Evolutionary conservation across 2,113 vertebrate species (phyloP), one percentile per base, ranked within the genome.

Genomic region (Elanoides forficatus): DNA sequence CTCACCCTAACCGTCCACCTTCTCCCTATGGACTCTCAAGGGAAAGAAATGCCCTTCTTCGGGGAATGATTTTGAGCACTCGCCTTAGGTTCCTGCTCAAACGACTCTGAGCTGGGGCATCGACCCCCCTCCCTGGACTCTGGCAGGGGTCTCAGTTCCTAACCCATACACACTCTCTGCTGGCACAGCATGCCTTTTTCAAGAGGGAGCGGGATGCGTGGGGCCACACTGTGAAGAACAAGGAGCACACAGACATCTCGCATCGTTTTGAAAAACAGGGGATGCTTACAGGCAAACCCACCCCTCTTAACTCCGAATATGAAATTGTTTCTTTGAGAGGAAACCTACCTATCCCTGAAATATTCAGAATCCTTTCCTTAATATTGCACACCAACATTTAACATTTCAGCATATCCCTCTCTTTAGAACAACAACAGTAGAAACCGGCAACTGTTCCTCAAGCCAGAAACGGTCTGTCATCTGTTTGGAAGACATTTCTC

Each of bases 181-280:
- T 65, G 56, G 18, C 71, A 32, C 11, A 66, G 21, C 29, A 42
- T 0, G 0, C 15, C 11, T 32, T 48, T 65, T 34, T 25, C 52
- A 45, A 45, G 47, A 16, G 42, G 17, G 52, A 38, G 23, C 0
- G 7, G 52, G 30, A 30, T 43, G 32, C 0, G 0, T 23, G 40
- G 50, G 27, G n/a, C 22, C 12, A 53, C 34, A 10, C 26, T 20
- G 4, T 18, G 34, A 36, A 56, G n/a, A 52, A 52, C 10, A 26
- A 2, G 27, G 45, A 52, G 9, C 30, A 42, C 22, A 29, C 10
- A 19, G 22, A 20, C 23, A 53, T 12, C 66, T 47, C 58, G 43
- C 27, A n/a, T 47, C 7, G 16, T 68, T 91, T 62, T 67, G 42
- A 56, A 62, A 79, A 47, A 22, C 3, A 53, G 25, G 13, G 53